Base-by-base conservation (phyloP, 2,888 invertebrate species). In the Trimorus sp. region DNA sequence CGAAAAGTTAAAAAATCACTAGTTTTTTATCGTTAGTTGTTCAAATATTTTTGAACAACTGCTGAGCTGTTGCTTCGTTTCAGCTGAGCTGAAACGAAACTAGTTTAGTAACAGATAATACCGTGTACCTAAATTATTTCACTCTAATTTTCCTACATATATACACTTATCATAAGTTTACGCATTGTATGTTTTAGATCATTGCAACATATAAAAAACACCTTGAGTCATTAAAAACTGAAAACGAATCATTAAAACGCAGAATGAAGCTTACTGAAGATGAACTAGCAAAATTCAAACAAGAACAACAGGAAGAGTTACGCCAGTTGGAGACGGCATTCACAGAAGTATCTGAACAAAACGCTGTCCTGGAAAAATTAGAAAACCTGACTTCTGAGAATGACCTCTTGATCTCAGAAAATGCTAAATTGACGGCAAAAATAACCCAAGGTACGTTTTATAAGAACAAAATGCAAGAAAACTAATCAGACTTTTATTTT, bases 331-430 rank as follows among this genome's bases (percentile, higher is more conserved):
- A 26, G 26, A 45, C 45, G 11, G 45, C 45, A 11, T 45, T 45
- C 45, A 45, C 45, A 45, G 11, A 45, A 45, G 12, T 45, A 12
- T 45, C 45, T 45, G 45, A 45, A 45, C 45, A 45, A 12, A 9
- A 45, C 12, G 45, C 45, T 45, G 1, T 11, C 12, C 45, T 45
- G 45, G 45, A 1, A 45, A 12, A 45, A 12, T 11, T 11, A 11
- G 12, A 45, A 45, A 45, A 45, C 9, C 45, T 45, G 45, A 45
- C 45, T 45, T 45, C 45, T 45, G 45, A 45, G 45, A 45, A 45
- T 45, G 12, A 45, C 9, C 45, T 45, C 45, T 45, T 45, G 45
- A 45, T 45, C 45, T 45, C 45, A 12, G 45, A 45, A 45, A 45
- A 45, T 45, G 45, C 12, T 45, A 12, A 11, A 9, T 12, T 45